Conservation (phyloP, 2,888 invertebrate species). For the Cistogaster globosa region DNA sequence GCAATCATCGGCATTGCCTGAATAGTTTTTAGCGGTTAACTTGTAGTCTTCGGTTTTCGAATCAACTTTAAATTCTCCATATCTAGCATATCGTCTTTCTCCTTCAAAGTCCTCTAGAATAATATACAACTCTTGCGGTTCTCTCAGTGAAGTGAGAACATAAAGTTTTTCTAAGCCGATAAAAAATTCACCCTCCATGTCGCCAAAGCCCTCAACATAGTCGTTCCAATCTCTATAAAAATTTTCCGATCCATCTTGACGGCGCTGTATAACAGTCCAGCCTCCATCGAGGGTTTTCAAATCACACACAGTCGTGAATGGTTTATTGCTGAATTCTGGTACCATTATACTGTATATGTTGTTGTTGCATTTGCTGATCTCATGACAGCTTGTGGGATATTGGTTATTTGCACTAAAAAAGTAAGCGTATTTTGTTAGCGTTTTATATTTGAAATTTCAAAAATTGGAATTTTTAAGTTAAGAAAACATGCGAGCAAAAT, state of each 20-base stretch:
- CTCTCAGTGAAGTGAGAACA: slow-evolving; percentile 11
- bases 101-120: slow-evolving; percentile 45
- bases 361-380: slow-evolving; percentile 19
- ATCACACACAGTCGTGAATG: slow-evolving; percentile 40
- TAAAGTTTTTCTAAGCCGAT: slow-evolving; percentile 47
- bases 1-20: slow-evolving; percentile 17
- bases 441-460: too few relatives aligned
- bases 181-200: slow-evolving; percentile 53
- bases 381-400: neutral
- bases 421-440: too few relatives aligned
- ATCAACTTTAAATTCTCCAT: slow-evolving; percentile 29
- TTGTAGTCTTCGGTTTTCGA: neutral
- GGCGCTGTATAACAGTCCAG: slow-evolving; percentile 57
- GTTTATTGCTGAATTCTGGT: slow-evolving; percentile 12
- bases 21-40: neutral
- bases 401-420: too few relatives aligned
- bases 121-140: slow-evolving; percentile 38
- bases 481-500: too few relatives aligned
- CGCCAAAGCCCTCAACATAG: slow-evolving; percentile 52
- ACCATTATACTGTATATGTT: slow-evolving; percentile 39
- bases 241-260: slow-evolving; percentile 45
- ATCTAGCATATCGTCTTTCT: slow-evolving; percentile 24
- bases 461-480: too few relatives aligned
- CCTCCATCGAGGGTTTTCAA: slow-evolving; percentile 28
- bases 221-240: slow-evolving; percentile 50